Base-by-base conservation (phyloP, 2,888 invertebrate species). In the Cerastoderma edule region DNA sequence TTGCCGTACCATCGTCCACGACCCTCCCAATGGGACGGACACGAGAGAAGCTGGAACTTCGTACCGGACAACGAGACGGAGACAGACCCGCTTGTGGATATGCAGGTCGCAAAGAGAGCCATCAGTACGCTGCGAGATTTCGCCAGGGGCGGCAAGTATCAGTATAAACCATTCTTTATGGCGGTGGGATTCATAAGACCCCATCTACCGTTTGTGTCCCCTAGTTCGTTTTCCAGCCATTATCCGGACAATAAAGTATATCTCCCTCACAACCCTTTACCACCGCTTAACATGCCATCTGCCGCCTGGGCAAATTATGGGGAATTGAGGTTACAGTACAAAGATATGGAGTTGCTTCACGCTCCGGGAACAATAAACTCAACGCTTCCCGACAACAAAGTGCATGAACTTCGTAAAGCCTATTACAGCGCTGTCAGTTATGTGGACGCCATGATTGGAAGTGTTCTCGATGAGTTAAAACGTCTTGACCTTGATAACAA, bases 131-230 rank as follows among this genome's bases (percentile, higher is more conserved):
- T 97, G 13, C 91, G 92, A 63, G 83, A 90, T 60, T 60, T 80
- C 24, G 75, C 86, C 8, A 27, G 65, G 6, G 54, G 72, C 4
- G 77, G 77, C 5, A 76, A 71, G 44, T 63, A 35, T 27, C 68
- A 67, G 48, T 84, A 89, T 27, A 91, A 93, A 71, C 96, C 96
- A 8, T 96, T 95, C 89, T 96, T 97, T 84, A 92, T 97, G 50
- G 96, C 96, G 2, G 94, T 97, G 85, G 97, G 97, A 0, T 96
- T 96, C 90, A 96, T 97, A 89, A 97, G 97, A 89, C 97, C 97
- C 1, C 97, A 97, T 88, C 95, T 97, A 85, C 97, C 97, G 24
- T 94, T 97, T 19, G 97, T 96, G 88, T 96, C 95, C 93, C 97
- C 97, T 0, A 90, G 92, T 78, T 93, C 95, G 90, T 97, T 95